Conservation (phyloP, 1,140 invertebrate genomes). For the Mesaphorura yosii region DNA sequence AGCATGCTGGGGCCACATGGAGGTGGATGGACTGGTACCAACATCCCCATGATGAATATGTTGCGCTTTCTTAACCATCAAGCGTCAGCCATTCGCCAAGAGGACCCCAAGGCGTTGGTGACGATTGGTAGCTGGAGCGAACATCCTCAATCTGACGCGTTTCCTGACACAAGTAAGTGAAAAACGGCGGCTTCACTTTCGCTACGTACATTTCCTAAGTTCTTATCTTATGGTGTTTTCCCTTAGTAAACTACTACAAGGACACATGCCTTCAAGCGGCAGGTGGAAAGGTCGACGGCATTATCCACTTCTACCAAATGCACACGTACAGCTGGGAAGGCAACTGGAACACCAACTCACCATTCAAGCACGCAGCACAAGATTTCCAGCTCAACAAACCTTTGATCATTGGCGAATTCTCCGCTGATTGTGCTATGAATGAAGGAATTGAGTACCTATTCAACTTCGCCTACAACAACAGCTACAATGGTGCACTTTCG, state of each 20-base stretch:
- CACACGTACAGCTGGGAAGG: constrained; percentile 35
- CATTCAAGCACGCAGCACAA: constrained; percentile 35
- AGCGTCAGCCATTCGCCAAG: constrained; percentile 35
- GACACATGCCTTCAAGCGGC: constrained; percentile 36
- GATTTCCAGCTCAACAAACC: constrained; percentile 36
- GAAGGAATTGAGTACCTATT: constrained; percentile 33
- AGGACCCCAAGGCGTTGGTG: constrained; percentile 36
- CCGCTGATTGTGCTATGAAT: constrained; percentile 31
- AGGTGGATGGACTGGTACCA: constrained; percentile 34
- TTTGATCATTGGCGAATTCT: constrained; percentile 38
- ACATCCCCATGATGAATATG: constrained; percentile 26
- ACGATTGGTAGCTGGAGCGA: constrained; percentile 37
- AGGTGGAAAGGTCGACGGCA: constrained; percentile 32
- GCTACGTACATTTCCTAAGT: neutral
- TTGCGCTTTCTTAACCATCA: constrained; percentile 37
- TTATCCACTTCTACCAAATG: constrained; percentile 36
- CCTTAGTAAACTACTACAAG: constrained; percentile 35
- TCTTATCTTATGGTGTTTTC: neutral
- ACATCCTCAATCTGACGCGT: constrained; percentile 34
- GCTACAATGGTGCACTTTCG: constrained; percentile 35
- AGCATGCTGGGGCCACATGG: constrained; percentile 30
- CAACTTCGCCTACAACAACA: constrained; percentile 35
- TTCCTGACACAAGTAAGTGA: constrained; percentile 31
- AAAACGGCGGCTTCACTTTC: too few species aligned
- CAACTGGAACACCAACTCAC: constrained; percentile 32